Base-by-base conservation (phyloP, 2,888 invertebrate species). In the Serrognathus titanus region DNA sequence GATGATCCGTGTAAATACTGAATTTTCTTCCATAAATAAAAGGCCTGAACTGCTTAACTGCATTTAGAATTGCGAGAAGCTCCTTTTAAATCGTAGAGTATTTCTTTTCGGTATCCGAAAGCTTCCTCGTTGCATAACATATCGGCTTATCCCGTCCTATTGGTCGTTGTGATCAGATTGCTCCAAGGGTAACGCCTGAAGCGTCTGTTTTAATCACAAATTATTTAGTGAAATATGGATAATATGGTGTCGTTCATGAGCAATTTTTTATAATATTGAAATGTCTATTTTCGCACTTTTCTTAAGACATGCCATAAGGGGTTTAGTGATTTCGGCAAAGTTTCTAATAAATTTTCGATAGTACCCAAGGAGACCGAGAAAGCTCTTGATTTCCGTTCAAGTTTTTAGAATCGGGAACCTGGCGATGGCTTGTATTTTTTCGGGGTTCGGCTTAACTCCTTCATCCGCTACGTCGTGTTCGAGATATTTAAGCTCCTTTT, bases 201-300 rank as follows among this genome's bases (percentile, higher is more conserved):
- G 67, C 66, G 48, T 68, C 67, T 0, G 67, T 69, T 0, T 62
- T 64, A 11, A 69, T n/a, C 12, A 57, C 55, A 43, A 69, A 67
- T 1, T 59, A 45, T 58, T 67, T 63, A 10, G 51, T 36, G 60
- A 65, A 67, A 54, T 68, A 63, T 6, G 66, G n/a, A n/a, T n/a
- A n/a, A n/a, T n/a, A n/a, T n/a, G n/a, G 65, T 64, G 11, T 53
- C 53, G 45, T 62, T 64, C 5, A 20, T 61, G 6, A 62, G 57
- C 2, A 68, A 7, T 1, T 40, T 40, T 48, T 59, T 59, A 43
- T 46, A 51, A 52, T 64, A 51, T 11, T 58, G 56, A 53, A 66
- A 52, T 51, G 13, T 38, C 37, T 9, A 59, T 47, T 50, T 52
- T 54, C 1, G 11, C 31, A 41, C 65, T 65, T 47, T 66, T 65